Evolutionary conservation across 2,113 vertebrate genomes (phyloP), one percentile per base, ranked within the genome.

Genomic region (Atlantisia rogersi): DNA sequence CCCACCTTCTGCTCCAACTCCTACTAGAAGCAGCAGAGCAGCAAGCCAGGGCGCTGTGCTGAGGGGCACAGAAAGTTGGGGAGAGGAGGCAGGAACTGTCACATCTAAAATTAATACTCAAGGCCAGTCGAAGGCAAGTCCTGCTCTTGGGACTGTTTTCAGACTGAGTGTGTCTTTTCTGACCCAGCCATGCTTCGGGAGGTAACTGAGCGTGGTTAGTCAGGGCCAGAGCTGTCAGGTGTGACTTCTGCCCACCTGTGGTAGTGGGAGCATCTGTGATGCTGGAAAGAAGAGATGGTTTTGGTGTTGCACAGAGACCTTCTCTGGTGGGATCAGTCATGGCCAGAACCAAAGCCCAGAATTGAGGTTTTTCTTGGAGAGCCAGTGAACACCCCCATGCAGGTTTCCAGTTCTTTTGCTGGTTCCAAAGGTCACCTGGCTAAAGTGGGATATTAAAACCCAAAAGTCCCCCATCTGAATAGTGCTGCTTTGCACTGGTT

Each of bases 1-100:
- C 96, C 94, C 90, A 94, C 95, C 88, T 96, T 95, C 68, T 93
- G 91, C 80, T 95, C 88, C 37, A 32, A 81, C 95, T 92, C 94
- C 96, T 65, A 80, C 94, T n/a, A 75, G 95, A 79, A 81, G 65
- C 67, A 82, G 60, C 82, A 79, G 77, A 82, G 58, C 16, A 9
- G 42, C 4, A 55, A 87, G 84, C 53, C 86, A 37, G 68, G 86
- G 37, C 89, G 89, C 64, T 85, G 32, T 56, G 82, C 75, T 96
- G 80, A 92, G 94, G 95, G 53, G 44, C 67, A 70, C 80, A 22
- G 85, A 91, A 92, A 94, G 83, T 76, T 79, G 6, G 12, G 62
- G 76, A 88, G 82, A 77, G 79, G 65, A 52, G 74, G 94, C 92
- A 94, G 93, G 90, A 89, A 91, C 90, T 19, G 24, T 64, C 32